phyloP scores from a whole-genome alignment of 1,140 invertebrate genomes.

The Ips typographus region DNA sequence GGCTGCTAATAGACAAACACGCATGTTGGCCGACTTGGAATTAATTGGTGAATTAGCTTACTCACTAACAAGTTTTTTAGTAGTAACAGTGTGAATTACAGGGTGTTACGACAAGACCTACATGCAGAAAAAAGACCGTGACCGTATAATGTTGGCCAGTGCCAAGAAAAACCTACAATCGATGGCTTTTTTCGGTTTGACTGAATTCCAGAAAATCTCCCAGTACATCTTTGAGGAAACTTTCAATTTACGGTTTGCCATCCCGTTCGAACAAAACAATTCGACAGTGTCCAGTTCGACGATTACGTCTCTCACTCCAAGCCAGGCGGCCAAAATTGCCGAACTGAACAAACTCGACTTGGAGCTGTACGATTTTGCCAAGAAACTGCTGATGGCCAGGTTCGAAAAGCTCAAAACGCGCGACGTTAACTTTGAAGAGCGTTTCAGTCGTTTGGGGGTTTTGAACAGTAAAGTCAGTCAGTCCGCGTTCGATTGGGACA shows the following conservation, averaged over 20 bases:
- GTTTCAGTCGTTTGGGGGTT: constrained; percentile 77
- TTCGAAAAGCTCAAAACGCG: constrained; percentile 78
- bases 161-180: constrained; percentile 92
- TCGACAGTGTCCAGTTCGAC: constrained; percentile 79
- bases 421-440: constrained; percentile 77
- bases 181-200: constrained; percentile 97
- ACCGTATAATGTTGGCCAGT: constrained; percentile 84
- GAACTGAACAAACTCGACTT: constrained; percentile 87
- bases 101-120: constrained; percentile 89
- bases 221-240: constrained; percentile 97
- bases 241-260: constrained; percentile 89
- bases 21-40: constrained; percentile 95
- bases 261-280: constrained; percentile 88
- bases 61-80: background rate
- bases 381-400: constrained; percentile 82
- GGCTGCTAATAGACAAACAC: constrained; percentile 93
- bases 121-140: constrained; percentile 67
- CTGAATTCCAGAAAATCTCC: constrained; percentile 86
- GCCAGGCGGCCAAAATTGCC: constrained; percentile 74
- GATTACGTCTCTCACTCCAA: constrained; percentile 68
- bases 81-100: constrained; percentile 15
- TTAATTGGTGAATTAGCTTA: constrained; percentile 63
- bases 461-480: constrained; percentile 67
- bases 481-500: constrained; percentile 85
- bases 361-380: constrained; percentile 92